These are phyloP conservation scores for Montipora efflorescens DNA, from an alignment of 64 coral and sea anemone species.

Conservation along the genomic window DNA sequence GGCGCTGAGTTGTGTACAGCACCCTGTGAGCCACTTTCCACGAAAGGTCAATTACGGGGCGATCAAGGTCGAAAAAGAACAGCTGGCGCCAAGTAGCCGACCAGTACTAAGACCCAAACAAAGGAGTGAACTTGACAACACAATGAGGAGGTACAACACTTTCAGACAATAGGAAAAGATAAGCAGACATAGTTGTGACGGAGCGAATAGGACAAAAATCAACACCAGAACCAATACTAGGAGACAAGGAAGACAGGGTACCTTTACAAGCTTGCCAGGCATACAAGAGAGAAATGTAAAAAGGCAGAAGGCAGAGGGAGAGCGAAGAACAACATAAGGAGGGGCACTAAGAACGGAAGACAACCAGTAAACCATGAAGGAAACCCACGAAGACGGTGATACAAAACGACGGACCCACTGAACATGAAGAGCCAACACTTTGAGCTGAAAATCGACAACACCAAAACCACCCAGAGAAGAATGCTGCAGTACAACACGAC, in stretches of 20 bases:
- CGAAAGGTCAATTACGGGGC: not conserved
- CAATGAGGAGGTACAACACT: not conserved
- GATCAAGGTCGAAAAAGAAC: not conserved
- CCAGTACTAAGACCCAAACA: not conserved
- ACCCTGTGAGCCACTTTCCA: conserved; percentile 33
- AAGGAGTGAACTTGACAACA: not conserved
- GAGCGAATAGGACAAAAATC: not conserved
- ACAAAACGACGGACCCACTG: conserved; percentile 16
- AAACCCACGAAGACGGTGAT: not conserved
- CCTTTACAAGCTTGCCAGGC: no score
- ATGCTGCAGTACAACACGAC: not conserved
- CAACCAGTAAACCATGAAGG: not conserved
- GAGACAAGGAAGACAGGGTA: no score
- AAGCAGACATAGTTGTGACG: not conserved
- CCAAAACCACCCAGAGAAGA: not conserved
- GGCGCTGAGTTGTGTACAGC: not conserved
- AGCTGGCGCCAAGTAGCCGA: not conserved
- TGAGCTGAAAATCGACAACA: not conserved
- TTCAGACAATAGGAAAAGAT: not conserved
- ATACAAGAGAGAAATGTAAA: no score
- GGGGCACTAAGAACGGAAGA: not conserved
- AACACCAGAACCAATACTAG: no score
- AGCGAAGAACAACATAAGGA: not conserved
- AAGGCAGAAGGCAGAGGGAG: not conserved
- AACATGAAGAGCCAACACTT: not conserved